Conservation (phyloP, 2,797 vertebrate genomes). For the Serranus cabrilla region DNA sequence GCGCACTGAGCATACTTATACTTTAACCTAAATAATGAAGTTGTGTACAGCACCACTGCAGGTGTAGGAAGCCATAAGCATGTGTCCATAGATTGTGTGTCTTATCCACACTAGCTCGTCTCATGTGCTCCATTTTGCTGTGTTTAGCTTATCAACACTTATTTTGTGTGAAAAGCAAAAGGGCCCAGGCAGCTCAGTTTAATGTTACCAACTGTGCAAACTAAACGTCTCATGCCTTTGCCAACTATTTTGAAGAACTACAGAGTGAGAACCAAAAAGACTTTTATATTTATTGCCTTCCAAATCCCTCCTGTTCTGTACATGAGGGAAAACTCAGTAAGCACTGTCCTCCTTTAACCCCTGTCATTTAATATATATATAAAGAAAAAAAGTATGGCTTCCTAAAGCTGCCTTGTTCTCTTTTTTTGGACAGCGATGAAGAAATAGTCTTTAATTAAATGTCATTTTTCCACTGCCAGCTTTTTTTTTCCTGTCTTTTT, state of each 20-base stretch:
- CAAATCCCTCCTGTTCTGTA: constrained; percentile 47
- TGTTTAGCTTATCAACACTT: constrained; percentile 39
- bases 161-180: constrained; percentile 49
- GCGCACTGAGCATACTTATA: no score
- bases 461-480: constrained; percentile 35
- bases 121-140: constrained; percentile 30
- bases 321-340: constrained; percentile 46
- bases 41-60: not conserved
- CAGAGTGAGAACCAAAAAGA: constrained; percentile 36
- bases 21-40: no score
- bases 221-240: constrained; percentile 48
- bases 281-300: constrained; percentile 55
- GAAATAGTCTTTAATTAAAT: constrained; percentile 63
- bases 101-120: constrained; percentile 10
- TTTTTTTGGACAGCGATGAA: constrained; percentile 40
- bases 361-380: constrained; percentile 45
- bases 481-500: constrained; percentile 15
- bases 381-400: not conserved
- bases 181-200: constrained; percentile 33
- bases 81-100: constrained; percentile 55
- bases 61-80: constrained; percentile 23
- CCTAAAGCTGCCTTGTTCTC: constrained; percentile 8
- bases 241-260: constrained; percentile 61
- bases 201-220: constrained; percentile 55
- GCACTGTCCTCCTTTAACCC: constrained; percentile 48